These are phyloP conservation scores for Araneus ventricosus DNA, from an alignment of 1,140 invertebrate genomes.

Conservation along the genomic window DNA sequence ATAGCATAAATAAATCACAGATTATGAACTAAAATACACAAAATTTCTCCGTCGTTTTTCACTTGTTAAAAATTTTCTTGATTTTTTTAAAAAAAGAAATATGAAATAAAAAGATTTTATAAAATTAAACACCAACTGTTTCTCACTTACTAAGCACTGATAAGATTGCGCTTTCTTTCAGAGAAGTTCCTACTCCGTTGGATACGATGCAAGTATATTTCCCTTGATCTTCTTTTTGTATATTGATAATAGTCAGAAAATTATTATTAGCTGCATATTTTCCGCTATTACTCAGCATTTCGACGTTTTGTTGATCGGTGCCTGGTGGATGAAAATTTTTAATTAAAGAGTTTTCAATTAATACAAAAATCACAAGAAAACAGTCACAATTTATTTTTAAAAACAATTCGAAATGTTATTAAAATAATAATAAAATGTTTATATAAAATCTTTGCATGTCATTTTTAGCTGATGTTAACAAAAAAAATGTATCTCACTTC, in stretches of 20 bases:
- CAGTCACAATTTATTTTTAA: too few species aligned
- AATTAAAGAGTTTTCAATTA: too few species aligned
- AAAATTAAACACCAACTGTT: neutral
- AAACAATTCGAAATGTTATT: too few species aligned
- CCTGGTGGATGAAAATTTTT: too few species aligned
- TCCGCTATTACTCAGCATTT: constrained; percentile 10
- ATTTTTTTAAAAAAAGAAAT: neutral
- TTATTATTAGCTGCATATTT: constrained; percentile 13
- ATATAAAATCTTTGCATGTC: too few species aligned
- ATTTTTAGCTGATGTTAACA: too few species aligned
- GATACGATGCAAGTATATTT: constrained; percentile 63
- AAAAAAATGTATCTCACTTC: too few species aligned
- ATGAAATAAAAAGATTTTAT: neutral
- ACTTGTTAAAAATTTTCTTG: neutral
- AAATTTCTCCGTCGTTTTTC: neutral
- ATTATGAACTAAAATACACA: neutral
- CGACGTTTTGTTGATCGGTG: neutral
- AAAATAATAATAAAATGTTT: too few species aligned
- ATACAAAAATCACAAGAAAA: too few species aligned
- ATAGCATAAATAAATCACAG: too few species aligned
- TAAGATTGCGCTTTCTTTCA: constrained; percentile 32
- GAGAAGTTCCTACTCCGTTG: constrained; percentile 55
- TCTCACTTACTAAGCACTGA: constrained; percentile 69
- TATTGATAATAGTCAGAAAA: constrained; percentile 42
- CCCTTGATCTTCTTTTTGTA: constrained; percentile 70